Conservation (phyloP, 1,140 invertebrate genomes). For the Ridgeia piscesae region DNA sequence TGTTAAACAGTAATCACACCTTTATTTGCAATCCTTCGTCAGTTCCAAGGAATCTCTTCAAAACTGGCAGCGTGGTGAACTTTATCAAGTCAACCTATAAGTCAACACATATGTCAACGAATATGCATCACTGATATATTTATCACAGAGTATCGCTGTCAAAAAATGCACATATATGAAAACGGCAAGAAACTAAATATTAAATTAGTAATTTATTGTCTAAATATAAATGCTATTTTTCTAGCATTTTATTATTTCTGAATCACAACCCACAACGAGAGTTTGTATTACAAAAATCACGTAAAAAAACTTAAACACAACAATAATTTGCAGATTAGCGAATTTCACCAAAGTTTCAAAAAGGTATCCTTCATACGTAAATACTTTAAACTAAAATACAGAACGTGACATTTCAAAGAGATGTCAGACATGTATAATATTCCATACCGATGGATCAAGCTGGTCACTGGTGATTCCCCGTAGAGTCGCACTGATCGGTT, state of each 20-base stretch:
- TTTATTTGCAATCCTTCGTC: constrained; percentile 87
- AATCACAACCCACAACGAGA: background rate
- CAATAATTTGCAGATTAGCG: background rate
- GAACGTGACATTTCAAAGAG: background rate
- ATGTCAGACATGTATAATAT: too few species aligned
- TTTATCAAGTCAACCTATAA: constrained; percentile 79
- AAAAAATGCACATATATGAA: background rate
- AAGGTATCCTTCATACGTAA: background rate
- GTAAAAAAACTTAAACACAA: background rate
- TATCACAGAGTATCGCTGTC: background rate
- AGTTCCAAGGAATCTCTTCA: constrained; percentile 75
- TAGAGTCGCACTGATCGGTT: constrained; percentile 77
- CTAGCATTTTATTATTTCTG: background rate
- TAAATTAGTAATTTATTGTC: constrained; percentile 25
- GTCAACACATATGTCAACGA: background rate
- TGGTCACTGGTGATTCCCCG: constrained; percentile 86
- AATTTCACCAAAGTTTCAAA: background rate
- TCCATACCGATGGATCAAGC: constrained; percentile 61
- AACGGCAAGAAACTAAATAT: too few species aligned
- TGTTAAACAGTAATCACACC: constrained; percentile 59
- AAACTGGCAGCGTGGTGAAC: constrained; percentile 73
- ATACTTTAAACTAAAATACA: too few species aligned
- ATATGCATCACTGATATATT: background rate
- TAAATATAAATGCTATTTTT: background rate
- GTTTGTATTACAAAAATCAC: too few species aligned